Percentiles rank a stretch among this genome's conserved stretches.
These are phyloP conservation scores for Drosophila miranda DNA, from an alignment of 1,140 invertebrate genomes.

Conservation along the genomic window DNA sequence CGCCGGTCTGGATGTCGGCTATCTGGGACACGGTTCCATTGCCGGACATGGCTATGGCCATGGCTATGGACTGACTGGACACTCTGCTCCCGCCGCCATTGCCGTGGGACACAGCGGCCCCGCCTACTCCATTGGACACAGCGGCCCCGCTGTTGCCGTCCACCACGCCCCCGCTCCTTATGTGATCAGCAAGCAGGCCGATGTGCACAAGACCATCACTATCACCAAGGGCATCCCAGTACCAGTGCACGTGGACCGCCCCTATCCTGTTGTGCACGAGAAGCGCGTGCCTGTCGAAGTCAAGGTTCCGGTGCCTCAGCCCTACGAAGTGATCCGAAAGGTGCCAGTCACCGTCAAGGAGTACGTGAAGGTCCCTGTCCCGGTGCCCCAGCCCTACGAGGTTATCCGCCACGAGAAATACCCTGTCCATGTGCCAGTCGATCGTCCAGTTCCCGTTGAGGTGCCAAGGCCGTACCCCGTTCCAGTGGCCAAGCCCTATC, in stretches of 20 bases:
- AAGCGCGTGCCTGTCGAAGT: slow-evolving; percentile 86
- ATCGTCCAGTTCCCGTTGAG: slow-evolving; percentile 86
- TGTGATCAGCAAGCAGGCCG: slow-evolving; percentile 83
- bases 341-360: slow-evolving; percentile 87
- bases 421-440: slow-evolving; percentile 85
- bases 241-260: slow-evolving; percentile 86
- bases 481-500: slow-evolving; percentile 88
- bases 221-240: slow-evolving; percentile 87
- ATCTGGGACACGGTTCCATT: slow-evolving; percentile 85
- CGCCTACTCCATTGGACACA: slow-evolving; percentile 38
- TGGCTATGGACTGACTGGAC: slow-evolving; percentile 62
- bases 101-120: slow-evolving; percentile 59
- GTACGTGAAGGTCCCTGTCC: slow-evolving; percentile 86
- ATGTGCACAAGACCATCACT: slow-evolving; percentile 88
- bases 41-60: slow-evolving; percentile 84
- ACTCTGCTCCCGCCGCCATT: slow-evolving; percentile 60
- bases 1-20: slow-evolving; percentile 85
- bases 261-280: slow-evolving; percentile 86
- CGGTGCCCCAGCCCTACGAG: slow-evolving; percentile 87
- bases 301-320: slow-evolving; percentile 85
- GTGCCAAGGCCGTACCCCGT: slow-evolving; percentile 90
- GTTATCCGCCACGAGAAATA: slow-evolving; percentile 87
- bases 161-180: slow-evolving; percentile 67
- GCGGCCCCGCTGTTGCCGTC: slow-evolving; percentile 56
- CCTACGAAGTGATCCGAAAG: slow-evolving; percentile 87